These are phyloP conservation scores for Taenioides sp. DNA, from an alignment of 2,797 vertebrate genomes.

Conservation along the genomic window DNA sequence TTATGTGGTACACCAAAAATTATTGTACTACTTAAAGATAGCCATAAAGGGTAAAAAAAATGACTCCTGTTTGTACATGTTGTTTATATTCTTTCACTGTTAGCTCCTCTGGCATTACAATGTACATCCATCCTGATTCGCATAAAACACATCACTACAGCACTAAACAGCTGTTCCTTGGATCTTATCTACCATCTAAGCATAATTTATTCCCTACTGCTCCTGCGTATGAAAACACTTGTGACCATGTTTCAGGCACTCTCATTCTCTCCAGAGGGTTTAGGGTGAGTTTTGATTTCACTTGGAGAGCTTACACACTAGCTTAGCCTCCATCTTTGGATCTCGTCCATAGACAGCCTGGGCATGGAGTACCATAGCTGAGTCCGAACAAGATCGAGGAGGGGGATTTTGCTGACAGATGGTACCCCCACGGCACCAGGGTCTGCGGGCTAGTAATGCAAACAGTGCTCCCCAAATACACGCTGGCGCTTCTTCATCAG, in stretches of 20 bases:
- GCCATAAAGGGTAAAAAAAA: not conserved
- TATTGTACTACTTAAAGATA: not conserved
- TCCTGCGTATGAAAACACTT: slow-evolving; percentile 18
- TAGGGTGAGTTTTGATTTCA: slow-evolving; percentile 68
- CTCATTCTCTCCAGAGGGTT: slow-evolving; percentile 43
- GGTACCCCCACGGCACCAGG: slow-evolving; percentile 51
- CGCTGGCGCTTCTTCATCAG: slow-evolving; percentile 58
- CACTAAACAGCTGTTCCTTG: slow-evolving; percentile 2
- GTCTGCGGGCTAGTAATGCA: slow-evolving; percentile 64
- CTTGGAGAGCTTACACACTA: slow-evolving; percentile 66
- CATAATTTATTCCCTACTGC: slow-evolving; percentile 18
- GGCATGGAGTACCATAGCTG: slow-evolving; percentile 43
- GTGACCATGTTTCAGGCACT: slow-evolving; percentile 36
- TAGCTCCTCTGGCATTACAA: not conserved
- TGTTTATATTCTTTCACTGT: not conserved
- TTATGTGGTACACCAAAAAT: not conserved
- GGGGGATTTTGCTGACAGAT: slow-evolving; percentile 60
- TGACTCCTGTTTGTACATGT: no score
- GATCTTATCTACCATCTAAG: slow-evolving; percentile 3
- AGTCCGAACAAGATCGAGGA: slow-evolving; percentile 38
- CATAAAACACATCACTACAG: not conserved
- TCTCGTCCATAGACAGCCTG: slow-evolving; percentile 54
- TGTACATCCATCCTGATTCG: not conserved
- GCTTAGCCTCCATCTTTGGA: slow-evolving; percentile 70
- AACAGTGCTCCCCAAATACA: slow-evolving; percentile 63